Conservation (phyloP, 1,140 invertebrate species). For the Coenobita brevimanus region DNA sequence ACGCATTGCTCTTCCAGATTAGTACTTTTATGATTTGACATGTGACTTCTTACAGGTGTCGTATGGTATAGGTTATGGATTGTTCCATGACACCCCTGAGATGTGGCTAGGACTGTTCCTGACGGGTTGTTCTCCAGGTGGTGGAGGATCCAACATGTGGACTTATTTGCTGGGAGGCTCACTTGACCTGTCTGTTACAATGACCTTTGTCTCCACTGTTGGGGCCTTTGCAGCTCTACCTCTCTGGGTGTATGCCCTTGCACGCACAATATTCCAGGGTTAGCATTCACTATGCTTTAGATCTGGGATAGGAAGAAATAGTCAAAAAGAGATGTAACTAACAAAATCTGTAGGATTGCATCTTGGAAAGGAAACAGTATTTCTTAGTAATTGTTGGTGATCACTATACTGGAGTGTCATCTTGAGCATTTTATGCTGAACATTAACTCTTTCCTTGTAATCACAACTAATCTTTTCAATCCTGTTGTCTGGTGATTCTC, state of each 20-base stretch:
- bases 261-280: constrained; percentile 60
- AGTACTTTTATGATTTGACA: too few species aligned
- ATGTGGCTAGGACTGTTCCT: constrained; percentile 93
- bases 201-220: constrained; percentile 74
- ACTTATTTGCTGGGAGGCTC: constrained; percentile 91
- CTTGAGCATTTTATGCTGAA: too few species aligned
- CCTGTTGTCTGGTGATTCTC: background rate
- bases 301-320: background rate
- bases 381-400: too few species aligned
- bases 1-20: too few species aligned
- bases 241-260: constrained; percentile 62
- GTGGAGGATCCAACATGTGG: constrained; percentile 96
- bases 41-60: too few species aligned
- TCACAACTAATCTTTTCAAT: background rate
- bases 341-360: too few species aligned
- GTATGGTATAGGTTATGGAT: constrained; percentile 55
- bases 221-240: constrained; percentile 75
- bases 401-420: too few species aligned
- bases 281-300: background rate
- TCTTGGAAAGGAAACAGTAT: too few species aligned
- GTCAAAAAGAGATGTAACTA: background rate
- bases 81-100: constrained; percentile 73
- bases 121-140: constrained; percentile 92
- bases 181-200: constrained; percentile 90
- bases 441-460: too few species aligned